Conservation (phyloP, 92 coral and sea anemone genomes). For the Epizoanthus ramosus region DNA sequence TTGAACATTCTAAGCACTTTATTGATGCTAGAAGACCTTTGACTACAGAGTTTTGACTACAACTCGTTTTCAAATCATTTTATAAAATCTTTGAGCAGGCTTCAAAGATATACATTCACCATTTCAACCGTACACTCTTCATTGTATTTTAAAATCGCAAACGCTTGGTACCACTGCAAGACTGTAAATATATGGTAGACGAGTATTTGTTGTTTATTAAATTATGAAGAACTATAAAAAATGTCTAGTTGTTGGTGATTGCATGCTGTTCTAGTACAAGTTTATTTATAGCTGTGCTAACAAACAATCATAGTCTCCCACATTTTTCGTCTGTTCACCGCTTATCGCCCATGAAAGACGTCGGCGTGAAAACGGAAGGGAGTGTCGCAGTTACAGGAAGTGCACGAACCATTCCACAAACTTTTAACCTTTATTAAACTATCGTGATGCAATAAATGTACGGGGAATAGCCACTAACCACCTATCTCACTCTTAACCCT, state of each 20-base stretch:
- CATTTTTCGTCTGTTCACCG: background rate
- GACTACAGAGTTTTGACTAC: too few relatives aligned
- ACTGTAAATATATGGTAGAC: slow-evolving; percentile 19
- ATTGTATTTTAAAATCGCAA: background rate
- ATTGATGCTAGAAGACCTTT: too few relatives aligned
- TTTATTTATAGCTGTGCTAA: slow-evolving; percentile 13
- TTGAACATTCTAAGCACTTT: too few relatives aligned
- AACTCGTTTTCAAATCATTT: background rate
- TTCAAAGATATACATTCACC: background rate
- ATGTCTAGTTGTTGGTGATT: background rate
- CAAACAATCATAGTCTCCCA: background rate
- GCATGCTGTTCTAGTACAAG: background rate
- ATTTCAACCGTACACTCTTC: background rate
- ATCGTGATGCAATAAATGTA: background rate
- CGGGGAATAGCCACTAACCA: background rate
- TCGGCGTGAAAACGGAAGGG: slow-evolving; percentile 39
- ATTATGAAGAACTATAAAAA: background rate
- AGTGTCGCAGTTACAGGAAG: slow-evolving; percentile 19
- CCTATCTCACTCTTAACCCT: too few relatives aligned
- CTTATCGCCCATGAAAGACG: slow-evolving; percentile 28
- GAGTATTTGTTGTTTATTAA: slow-evolving; percentile 16
- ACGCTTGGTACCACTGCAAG: background rate
- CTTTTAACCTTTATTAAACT: slow-evolving; percentile 30
- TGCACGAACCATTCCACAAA: slow-evolving; percentile 8
- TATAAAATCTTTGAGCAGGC: background rate